Evolutionary conservation across 2,113 vertebrate species (phyloP), one percentile per base, ranked within the genome.

Genomic region (Myiozetetes cayanensis): DNA sequence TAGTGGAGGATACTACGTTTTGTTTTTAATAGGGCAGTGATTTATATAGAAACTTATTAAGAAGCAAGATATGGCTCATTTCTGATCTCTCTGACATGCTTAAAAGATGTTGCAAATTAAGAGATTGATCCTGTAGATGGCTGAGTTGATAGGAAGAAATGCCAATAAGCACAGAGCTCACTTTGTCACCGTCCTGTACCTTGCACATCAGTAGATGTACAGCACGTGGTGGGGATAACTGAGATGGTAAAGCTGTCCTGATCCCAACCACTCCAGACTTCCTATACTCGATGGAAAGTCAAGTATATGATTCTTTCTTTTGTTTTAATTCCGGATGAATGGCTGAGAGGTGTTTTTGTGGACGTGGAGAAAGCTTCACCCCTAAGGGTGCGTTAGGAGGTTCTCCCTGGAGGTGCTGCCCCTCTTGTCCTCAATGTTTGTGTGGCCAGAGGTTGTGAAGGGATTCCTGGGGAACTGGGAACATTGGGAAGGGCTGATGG

Each of bases 1-100:
- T 94, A 89, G 68, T 35, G 70, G 62, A 75, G n/a, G 86, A 87
- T 79, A 85, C 70, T 78, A 27, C 8, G 19, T 90, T 95, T 94
- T 93, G 76, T 14, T 96, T 96, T 86, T 89, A 97, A 96, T 92
- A 95, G 95, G 93, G 90, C 86, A 85, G 86, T 96, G 96, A 97
- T 95, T 97, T 96, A 96, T 96, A 73, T 8, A 87, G 90, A 91
- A 87, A 73, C 62, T 92, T 96, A 79, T 86, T 96, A 94, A 66
- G 73, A 89, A 76, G 41, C n/a, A 50, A 92, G 90, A 95, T 96
- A 90, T 92, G 90, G 92, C 71, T 92, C 86, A 85, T 96, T 96
- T 92, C 83, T 96, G 96, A 96, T 96, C 90, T 73, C 76, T 73
- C 76, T 87, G 94, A 92, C 65, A 11, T 82, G 58, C 83, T 94